These are phyloP conservation scores for Brachynemurus nebulosus DNA, from an alignment of 2,888 invertebrate species.

Conservation along the genomic window DNA sequence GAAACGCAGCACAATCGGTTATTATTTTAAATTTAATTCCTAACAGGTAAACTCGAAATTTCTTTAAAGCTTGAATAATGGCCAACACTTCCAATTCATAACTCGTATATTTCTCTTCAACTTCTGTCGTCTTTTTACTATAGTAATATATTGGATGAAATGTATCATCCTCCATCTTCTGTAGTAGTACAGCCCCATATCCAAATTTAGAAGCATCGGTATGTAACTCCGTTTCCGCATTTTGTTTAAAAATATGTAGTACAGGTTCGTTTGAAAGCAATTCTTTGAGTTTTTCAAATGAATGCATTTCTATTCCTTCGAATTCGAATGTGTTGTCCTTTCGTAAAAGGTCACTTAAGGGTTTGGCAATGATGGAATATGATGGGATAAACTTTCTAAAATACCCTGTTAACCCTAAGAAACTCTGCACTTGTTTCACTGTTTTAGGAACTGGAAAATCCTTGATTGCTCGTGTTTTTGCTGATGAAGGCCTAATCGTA, in stretches of 20 bases:
- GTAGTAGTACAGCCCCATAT: neutral
- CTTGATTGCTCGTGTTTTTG: neutral
- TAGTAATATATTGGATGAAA: neutral
- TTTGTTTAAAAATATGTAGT: neutral
- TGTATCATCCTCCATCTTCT: neutral
- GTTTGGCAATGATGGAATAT: neutral
- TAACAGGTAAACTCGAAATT: neutral
- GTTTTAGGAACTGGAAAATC: neutral
- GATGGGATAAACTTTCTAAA: neutral
- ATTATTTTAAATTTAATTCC: neutral
- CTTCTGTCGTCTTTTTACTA: neutral
- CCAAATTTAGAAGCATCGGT: neutral
- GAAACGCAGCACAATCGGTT: neutral
- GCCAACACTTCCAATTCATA: no score
- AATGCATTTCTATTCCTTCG: neutral
- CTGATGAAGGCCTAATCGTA: neutral
- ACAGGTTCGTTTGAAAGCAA: neutral
- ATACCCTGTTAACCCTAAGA: neutral
- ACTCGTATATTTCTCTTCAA: neutral
- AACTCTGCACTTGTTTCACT: neutral
- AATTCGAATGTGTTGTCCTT: neutral
- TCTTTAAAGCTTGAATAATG: neutral
- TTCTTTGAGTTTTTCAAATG: neutral
- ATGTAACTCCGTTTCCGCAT: slow-evolving; percentile 2
- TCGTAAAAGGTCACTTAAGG: neutral